Evolutionary conservation across 2,888 invertebrate genomes (phyloP), one percentile per base, ranked within the genome.

Genomic region (Tigriopus californicus): DNA sequence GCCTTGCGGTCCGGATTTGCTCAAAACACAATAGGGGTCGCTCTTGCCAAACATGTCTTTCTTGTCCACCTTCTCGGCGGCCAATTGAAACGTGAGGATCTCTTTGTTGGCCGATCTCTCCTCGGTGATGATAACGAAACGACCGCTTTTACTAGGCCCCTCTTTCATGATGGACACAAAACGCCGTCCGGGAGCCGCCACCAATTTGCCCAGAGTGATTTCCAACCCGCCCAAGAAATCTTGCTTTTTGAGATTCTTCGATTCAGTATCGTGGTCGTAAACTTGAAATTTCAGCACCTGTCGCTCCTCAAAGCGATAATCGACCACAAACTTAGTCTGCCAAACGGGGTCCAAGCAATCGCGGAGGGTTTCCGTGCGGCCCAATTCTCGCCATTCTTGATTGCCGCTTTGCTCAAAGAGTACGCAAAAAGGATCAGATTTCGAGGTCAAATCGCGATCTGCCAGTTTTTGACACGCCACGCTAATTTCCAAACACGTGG

Each of bases 221-320:
- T 76, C 75, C 41, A 72, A 68, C 52, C 68, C 67, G 10, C 79
- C 79, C 5, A 79, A 68, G 63, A 74, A 75, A 64, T 76, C 73
- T 63, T 73, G 73, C 6, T 64, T 41, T 33, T 67, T 41, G 2
- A 41, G n/a, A 18, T 54, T 41, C n/a, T 25, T n/a, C n/a, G 18
- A 67, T 12, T 66, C 63, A 25, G 67, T 68, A 64, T 73, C 73
- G 58, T 71, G 66, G 64, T 73, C 73, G 65, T 70, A 73, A 0
- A 72, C 69, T 62, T 74, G 73, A 66, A 79, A 74, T 64, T 70
- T 70, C 41, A 79, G 66, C 33, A 73, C 67, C 65, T 79, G 79
- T 53, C 75, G 74, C 62, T 76, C 74, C 65, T 78, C 78, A 70
- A 79, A 79, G 60, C 71, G 72, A 65, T 77, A 79, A 47, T 73